phyloP scores from a whole-genome alignment of 2,113 vertebrate genomes.

The Scalopus aquaticus region DNA sequence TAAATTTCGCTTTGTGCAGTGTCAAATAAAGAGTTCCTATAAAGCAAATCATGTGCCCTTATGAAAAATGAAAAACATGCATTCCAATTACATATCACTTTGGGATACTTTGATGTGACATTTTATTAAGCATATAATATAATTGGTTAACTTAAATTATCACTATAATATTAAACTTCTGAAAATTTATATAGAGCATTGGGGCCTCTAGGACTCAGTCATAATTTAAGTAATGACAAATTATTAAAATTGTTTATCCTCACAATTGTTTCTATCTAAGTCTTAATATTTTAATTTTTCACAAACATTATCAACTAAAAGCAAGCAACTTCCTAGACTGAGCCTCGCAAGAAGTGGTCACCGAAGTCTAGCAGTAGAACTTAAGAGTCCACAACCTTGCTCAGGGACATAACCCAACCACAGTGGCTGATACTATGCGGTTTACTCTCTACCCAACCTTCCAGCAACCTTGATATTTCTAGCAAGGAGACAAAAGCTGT shows the following conservation, averaged over 20 bases:
- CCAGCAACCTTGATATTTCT: constrained; percentile 50
- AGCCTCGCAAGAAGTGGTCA: background rate
- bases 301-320: background rate
- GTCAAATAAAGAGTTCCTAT: constrained; percentile 30
- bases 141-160: background rate
- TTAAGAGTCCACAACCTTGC: background rate
- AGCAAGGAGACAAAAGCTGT: constrained; percentile 62
- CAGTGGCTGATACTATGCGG: background rate
- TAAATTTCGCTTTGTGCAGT: background rate
- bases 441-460: constrained; percentile 41
- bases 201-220: background rate
- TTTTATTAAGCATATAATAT: background rate
- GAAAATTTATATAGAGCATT: background rate
- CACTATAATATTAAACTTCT: background rate
- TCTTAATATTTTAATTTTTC: background rate
- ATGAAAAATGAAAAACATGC: background rate
- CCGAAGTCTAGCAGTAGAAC: background rate
- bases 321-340: background rate
- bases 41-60: background rate
- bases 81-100: background rate
- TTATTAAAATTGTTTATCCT: background rate
- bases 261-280: background rate
- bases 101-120: background rate
- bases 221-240: background rate
- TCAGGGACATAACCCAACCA: background rate